phyloP scores from a whole-genome alignment of 2,888 invertebrate species.

The Acrobasis repandana region DNA sequence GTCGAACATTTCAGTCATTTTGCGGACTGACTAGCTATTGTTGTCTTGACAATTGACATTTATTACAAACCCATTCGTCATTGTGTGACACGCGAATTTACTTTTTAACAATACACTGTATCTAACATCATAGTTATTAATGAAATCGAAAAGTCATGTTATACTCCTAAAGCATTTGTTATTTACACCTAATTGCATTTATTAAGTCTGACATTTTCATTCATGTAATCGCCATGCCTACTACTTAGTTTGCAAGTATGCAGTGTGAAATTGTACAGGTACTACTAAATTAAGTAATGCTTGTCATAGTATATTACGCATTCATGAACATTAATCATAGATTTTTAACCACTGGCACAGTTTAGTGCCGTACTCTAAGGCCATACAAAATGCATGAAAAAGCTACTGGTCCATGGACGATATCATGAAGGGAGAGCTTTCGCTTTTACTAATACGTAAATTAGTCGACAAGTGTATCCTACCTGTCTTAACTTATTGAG shows the following conservation, averaged over 20 bases:
- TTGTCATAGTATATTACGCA: not conserved
- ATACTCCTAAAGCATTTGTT: not conserved
- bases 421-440: too few species aligned
- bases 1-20: constrained; percentile 31
- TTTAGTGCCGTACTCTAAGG: too few species aligned
- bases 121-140: not conserved
- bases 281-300: not conserved
- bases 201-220: constrained; percentile 3
- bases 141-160: not conserved
- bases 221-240: not conserved
- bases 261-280: not conserved
- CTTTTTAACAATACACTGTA: not conserved
- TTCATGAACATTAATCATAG: not conserved
- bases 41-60: constrained; percentile 37
- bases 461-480: too few species aligned
- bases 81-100: not conserved
- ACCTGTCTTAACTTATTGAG: too few species aligned
- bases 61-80: constrained; percentile 24
- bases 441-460: too few species aligned
- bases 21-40: constrained; percentile 30
- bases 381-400: too few species aligned
- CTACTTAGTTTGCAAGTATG: not conserved
- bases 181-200: not conserved
- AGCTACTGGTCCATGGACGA: too few species aligned
- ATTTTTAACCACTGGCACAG: not conserved